Base-by-base conservation (phyloP, 2,888 invertebrate species). In the Kuschelorhynchus macadamiae region DNA sequence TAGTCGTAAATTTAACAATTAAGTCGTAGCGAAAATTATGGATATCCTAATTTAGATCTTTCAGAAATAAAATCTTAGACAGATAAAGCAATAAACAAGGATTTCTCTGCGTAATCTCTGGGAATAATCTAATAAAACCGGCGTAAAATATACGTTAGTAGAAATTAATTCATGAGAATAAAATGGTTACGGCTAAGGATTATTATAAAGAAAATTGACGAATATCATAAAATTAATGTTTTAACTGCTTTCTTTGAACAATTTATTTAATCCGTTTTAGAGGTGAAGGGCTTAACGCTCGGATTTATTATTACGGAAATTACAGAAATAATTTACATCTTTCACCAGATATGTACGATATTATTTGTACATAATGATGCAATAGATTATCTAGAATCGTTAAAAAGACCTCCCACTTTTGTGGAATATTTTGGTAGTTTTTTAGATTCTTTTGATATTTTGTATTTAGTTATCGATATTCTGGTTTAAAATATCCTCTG, bases 151-250 rank as follows among this genome's bases (percentile, higher is more conserved):
- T 68, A 69, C 55, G 41, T 55, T 55, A 55, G 71, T 64, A 55
- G 18, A 65, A 63, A 64, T 66, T 72, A 74, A 72, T 67, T 66
- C 72, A 46, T 59, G 62, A 71, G 75, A 74, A 74, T 75, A 75
- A 75, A 74, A 74, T 73, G 69, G 72, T 71, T 72, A 71, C 61
- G 63, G 70, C 67, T 63, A 30, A 33, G 50, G 71, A 68, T 68
- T 71, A 73, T 70, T 70, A 66, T 61, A 67, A 69, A 67, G 56
- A 68, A 65, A 71, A 72, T 44, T 65, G 66, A 32, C 65, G 62
- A 70, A 61, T 62, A 64, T 67, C 71, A 71, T 72, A 70, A 72
- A 71, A 72, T 74, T 72, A 14, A 1, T 12, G n/a, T 7, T 30
- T 36, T 36, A 7, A 36, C 7, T 9, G 11, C 5, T 36, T 3